These are phyloP conservation scores for Tragelaphus imberbis DNA, from an alignment of 2,113 vertebrate genomes.

Conservation along the genomic window DNA sequence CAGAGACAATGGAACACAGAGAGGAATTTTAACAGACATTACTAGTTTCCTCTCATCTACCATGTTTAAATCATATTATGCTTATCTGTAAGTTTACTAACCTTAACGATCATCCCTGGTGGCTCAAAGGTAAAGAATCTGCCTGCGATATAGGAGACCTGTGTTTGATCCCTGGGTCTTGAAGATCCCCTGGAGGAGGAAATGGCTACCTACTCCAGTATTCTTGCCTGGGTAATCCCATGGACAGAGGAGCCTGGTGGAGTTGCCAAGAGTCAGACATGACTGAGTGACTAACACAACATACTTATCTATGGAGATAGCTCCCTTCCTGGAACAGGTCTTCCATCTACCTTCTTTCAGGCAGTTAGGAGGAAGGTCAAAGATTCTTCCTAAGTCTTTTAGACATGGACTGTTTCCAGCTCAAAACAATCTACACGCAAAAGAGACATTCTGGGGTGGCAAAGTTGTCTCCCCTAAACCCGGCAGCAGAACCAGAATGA, in stretches of 20 bases:
- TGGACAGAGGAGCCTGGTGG: background rate
- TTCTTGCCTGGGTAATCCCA: background rate
- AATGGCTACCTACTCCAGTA: background rate
- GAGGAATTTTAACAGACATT: background rate
- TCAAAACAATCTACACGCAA: background rate
- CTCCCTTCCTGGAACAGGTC: background rate
- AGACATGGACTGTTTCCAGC: background rate
- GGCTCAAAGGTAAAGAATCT: background rate
- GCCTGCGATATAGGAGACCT: background rate
- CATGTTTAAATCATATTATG: background rate
- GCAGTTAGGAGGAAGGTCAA: background rate
- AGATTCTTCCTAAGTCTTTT: background rate
- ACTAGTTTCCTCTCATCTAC: background rate
- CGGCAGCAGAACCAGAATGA: background rate
- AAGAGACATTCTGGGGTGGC: background rate
- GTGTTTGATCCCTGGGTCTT: rapidly evolving
- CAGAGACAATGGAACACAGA: background rate
- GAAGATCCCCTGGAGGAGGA: background rate
- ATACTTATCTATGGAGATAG: background rate
- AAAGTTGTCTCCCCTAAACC: background rate
- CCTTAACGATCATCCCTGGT: background rate
- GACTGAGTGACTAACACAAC: background rate
- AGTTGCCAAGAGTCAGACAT: background rate
- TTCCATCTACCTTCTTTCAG: background rate
- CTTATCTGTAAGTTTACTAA: background rate